Evolutionary conservation across 2,888 invertebrate species (phyloP), one percentile per base, ranked within the genome.

Genomic region (Hirtodrosophila duncani): DNA sequence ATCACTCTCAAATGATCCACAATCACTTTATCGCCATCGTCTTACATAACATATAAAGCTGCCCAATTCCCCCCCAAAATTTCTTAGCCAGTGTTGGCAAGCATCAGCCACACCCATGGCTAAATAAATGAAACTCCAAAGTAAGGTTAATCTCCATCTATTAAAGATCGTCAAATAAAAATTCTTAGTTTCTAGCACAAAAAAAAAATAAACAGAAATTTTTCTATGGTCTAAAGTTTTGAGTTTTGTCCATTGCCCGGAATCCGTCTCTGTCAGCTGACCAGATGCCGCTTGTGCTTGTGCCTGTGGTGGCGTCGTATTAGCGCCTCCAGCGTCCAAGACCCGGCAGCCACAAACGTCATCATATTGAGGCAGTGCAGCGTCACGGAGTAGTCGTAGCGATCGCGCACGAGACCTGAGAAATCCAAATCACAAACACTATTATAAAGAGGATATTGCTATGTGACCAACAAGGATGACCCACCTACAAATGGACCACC

Each of bases 401-500:
- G 87, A 83, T 92, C 92, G 65, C 92, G 90, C 21, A 93, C 88
- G 86, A 90, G 89, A 55, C 92, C 92, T 92, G 80, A 2, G 84
- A 83, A 48, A 31, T 11, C 16, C 37, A 38, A 11, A 14, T 1
- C 13, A 2, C 1, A 8, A 29, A 3, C 4, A 2, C 1, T 13
- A 3, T 13, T 2, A 3, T 10, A 7, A 17, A 8, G 1, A 2
- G 26, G 8, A 29, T 18, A 11, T 23, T 4, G 13, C 11, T 24
- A 3, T 6, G 8, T 24, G 1, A 27, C 1, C 2, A n/a, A n/a
- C 6, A 17, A 31, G 0, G 8, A 13, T 2, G 1, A 77, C 88
- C 87, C 83, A 92, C 92, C 92, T 18, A 93, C 90, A 65, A 92
- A 78, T 17, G 93, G 93, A 31, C 92, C 92, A 14, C 91, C 81